These are phyloP conservation scores for Oithona nana DNA, from an alignment of 2,888 invertebrate species.

Conservation along the genomic window DNA sequence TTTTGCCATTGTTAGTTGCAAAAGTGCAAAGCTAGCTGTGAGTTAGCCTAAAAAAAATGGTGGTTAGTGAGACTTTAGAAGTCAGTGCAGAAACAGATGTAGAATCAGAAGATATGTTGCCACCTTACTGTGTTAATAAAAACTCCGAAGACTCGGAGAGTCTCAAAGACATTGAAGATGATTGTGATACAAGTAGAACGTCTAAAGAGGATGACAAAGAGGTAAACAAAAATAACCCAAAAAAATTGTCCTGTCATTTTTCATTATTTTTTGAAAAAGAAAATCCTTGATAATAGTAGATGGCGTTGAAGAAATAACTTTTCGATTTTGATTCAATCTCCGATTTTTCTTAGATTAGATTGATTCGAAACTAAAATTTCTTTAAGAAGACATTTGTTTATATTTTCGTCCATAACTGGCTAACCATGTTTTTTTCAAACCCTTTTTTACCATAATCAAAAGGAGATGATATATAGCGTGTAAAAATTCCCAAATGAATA, in stretches of 20 bases:
- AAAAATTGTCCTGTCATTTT: too few species aligned
- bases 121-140: not conserved
- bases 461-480: not conserved
- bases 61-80: not conserved
- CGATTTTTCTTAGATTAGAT: too few species aligned
- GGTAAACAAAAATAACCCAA: not conserved
- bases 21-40: not conserved
- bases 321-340: too few species aligned
- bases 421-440: too few species aligned
- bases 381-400: too few species aligned
- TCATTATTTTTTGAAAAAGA: too few species aligned
- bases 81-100: not conserved
- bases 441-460: too few species aligned
- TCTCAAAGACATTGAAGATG: not conserved
- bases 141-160: not conserved
- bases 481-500: not conserved
- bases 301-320: not conserved
- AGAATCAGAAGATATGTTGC: not conserved
- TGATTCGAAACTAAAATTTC: too few species aligned
- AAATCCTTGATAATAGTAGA: not conserved
- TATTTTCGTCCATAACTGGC: too few species aligned
- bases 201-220: not conserved
- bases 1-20: not conserved
- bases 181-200: not conserved
- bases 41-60: not conserved